Percentiles rank a stretch among this genome's conserved stretches.
Conservation (phyloP, 1,140 invertebrate genomes). For the Bombus impatiens region DNA sequence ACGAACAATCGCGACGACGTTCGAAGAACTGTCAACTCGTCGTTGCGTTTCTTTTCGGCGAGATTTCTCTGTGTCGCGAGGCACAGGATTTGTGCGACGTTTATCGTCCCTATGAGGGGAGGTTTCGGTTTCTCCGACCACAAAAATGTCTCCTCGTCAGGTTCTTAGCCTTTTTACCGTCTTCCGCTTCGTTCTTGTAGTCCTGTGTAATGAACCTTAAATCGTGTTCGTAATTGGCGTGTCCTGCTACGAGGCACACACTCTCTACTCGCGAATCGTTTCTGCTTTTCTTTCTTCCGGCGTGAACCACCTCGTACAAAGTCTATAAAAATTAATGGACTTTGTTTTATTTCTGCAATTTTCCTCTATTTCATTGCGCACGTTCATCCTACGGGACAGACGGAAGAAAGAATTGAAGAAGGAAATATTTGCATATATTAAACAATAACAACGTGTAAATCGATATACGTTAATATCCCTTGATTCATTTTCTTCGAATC, state of each 20-base stretch:
- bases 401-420: no score
- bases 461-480: no score
- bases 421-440: no score
- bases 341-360: no score
- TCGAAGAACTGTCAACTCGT: neutral
- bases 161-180: constrained; percentile 17
- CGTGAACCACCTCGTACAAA: neutral
- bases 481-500: no score
- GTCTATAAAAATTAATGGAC: neutral
- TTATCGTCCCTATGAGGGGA: neutral
- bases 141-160: neutral
- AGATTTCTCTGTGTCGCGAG: neutral
- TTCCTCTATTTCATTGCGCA: no score
- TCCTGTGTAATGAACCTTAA: constrained; percentile 48
- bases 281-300: constrained; percentile 29
- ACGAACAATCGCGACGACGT: neutral
- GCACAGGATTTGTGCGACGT: constrained; percentile 18
- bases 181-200: neutral
- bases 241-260: constrained; percentile 72
- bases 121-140: constrained; percentile 10
- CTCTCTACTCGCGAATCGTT: neutral
- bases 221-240: constrained; percentile 71
- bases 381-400: no score
- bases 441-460: no score
- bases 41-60: neutral